phyloP scores from a whole-genome alignment of 2,888 invertebrate genomes.

The Nymphalis urticae region DNA sequence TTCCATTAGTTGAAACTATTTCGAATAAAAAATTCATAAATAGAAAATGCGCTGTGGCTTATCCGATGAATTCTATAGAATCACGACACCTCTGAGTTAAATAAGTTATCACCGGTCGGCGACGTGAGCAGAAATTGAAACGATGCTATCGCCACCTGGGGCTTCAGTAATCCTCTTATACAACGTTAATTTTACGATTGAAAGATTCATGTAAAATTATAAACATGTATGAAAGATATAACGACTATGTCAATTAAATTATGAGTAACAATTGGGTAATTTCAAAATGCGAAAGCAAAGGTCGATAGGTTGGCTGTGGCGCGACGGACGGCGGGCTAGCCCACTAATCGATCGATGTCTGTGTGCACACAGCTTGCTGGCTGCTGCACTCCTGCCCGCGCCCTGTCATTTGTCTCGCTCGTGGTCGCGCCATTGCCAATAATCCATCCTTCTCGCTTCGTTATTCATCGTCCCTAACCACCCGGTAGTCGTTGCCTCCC shows the following conservation, averaged over 20 bases:
- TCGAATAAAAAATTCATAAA: conserved; percentile 72
- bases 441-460: conserved; percentile 70
- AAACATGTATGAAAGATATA: neutral
- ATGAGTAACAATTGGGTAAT: conserved; percentile 53
- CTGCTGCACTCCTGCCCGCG: conserved; percentile 57
- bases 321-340: conserved; percentile 55
- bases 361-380: conserved; percentile 68
- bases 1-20: conserved; percentile 71
- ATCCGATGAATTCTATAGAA: conserved; percentile 71
- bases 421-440: conserved; percentile 52
- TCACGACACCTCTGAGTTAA: conserved; percentile 75
- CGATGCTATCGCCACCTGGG: conserved; percentile 51
- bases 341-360: conserved; percentile 79
- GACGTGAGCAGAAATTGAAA: conserved; percentile 67
- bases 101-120: conserved; percentile 76
- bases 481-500: conserved; percentile 76
- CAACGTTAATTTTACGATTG: neutral
- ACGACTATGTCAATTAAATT: conserved; percentile 4
- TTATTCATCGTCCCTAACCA: conserved; percentile 77
- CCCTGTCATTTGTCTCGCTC: conserved; percentile 67
- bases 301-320: conserved; percentile 71
- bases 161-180: conserved; percentile 39
- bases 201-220: neutral
- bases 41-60: conserved; percentile 69
- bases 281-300: conserved; percentile 66